A percentile compares a stretch with the other conserved stretches of the same genome.
Evolutionary conservation across 2,113 vertebrate genomes (phyloP).

Genomic region (Strix uralensis): DNA sequence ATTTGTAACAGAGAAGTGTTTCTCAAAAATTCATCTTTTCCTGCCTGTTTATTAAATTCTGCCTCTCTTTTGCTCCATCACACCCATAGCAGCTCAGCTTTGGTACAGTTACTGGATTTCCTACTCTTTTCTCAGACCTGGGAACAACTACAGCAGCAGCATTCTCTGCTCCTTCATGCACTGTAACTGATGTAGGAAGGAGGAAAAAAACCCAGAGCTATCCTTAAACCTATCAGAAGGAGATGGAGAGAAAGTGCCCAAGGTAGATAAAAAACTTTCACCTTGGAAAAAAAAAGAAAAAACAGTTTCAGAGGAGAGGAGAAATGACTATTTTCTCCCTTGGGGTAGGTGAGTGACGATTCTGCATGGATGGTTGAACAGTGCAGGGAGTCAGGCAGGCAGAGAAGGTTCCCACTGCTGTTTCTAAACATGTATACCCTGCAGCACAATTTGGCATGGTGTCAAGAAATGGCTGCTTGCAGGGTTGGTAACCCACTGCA

Average conservation of each 20-base stretch:
- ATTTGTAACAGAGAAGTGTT: not conserved
- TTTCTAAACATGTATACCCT: not conserved
- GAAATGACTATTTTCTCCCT: not conserved
- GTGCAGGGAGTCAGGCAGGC: not conserved
- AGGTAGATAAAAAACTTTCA: not conserved
- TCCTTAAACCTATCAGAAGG: not conserved
- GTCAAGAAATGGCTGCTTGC: not conserved
- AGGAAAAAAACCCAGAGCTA: not conserved
- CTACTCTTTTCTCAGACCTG: not conserved
- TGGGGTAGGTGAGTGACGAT: fast-evolving
- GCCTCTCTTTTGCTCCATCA: not conserved
- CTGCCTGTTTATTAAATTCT: not conserved
- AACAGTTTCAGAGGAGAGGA: not conserved
- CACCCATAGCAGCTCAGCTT: not conserved
- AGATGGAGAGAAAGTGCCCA: not conserved
- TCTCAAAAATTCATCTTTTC: not conserved
- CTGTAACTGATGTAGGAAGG: not conserved
- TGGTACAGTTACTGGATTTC: not conserved
- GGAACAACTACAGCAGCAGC: not conserved
- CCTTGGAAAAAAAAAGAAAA: not conserved
- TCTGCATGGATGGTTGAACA: not conserved
- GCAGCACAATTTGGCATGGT: not conserved
- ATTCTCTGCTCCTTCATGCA: not conserved
- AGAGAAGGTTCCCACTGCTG: fast-evolving
- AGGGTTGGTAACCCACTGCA: not conserved